A percentile compares a stretch with the other conserved stretches of the same genome.
Conservation (phyloP, 2,888 invertebrate genomes). For the Nomada fabriciana region DNA sequence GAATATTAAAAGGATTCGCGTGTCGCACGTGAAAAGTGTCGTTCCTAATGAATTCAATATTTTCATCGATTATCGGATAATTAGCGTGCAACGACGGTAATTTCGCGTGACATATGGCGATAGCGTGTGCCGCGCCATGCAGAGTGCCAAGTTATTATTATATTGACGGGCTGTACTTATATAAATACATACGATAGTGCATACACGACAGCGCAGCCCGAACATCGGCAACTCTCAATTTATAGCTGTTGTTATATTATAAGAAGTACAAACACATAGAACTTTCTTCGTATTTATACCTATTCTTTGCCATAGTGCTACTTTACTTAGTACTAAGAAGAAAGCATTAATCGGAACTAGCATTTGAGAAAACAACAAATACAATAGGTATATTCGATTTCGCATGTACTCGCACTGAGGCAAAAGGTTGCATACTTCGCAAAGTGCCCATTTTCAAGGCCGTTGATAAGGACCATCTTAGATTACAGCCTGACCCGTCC, state of each 20-base stretch:
- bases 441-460: too few species aligned
- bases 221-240: constrained; percentile 1
- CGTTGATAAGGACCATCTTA: too few species aligned
- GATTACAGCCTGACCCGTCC: too few species aligned
- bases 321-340: too few species aligned
- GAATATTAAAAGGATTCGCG: not conserved
- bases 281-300: too few species aligned
- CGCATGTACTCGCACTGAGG: too few species aligned
- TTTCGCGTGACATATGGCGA: constrained; percentile 80
- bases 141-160: constrained; percentile 75
- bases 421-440: too few species aligned
- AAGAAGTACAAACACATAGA: too few species aligned
- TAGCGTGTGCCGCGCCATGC: constrained; percentile 78
- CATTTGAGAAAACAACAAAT: too few species aligned
- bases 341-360: too few species aligned
- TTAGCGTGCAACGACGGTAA: constrained; percentile 80
- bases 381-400: too few species aligned
- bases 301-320: too few species aligned
- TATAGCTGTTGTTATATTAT: not conserved
- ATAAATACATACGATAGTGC: constrained; percentile 72
- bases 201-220: constrained; percentile 48
- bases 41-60: constrained; percentile 75
- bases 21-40: not conserved
- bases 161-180: constrained; percentile 75
- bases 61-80: constrained; percentile 78